Base-by-base conservation (phyloP, 2,888 invertebrate genomes). In the Ormyrus pomaceus region DNA sequence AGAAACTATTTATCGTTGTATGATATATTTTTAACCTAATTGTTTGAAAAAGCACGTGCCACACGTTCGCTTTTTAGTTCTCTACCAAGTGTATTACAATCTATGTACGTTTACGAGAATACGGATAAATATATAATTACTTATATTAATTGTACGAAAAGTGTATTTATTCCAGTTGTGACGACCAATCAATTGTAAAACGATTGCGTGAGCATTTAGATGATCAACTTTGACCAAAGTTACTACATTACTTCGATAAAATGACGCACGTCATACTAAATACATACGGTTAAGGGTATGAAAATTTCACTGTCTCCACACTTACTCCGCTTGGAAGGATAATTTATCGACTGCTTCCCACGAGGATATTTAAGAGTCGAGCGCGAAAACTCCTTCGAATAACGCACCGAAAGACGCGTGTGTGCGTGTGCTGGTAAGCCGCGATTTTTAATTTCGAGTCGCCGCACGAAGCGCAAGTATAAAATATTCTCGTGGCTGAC, bases 141-240 rank as follows among this genome's bases (percentile, higher is more conserved):
- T 34, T 34, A 56, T 56, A 69, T 56, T 48, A 7, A 64, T 53
- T 64, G 45, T 62, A 46, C 65, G 50, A 13, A 10, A 50, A 11
- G 9, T 11, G 65, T 74, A 69, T 76, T 69, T 69, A 55, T 76
- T 75, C 50, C 34, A 75, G 53, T 61, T 58, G 48, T 62, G 55
- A 9, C 19, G 77, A 77, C 77, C 77, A 70, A 77, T 70, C 61
- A 70, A 69, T 50, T 64, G 56, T 75, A 50, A 34, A 34, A 59
- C 45, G 46, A 73, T 66, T 50, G 53, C 70, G 64, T 62, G 64
- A 64, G 4, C 34, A 70, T 77, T 46, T 53, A 66, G 59, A 66
- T 65, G 51, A 74, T 46, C 46, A 19, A 74, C 74, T 64, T 64
- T 58, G 77, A 77, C 77, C 77, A 77, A 76, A 77, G 69, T 64